Percentiles rank a stretch among this genome's conserved stretches.
phyloP scores from a whole-genome alignment of 2,888 invertebrate genomes.

The Xanthorhoe spadicearia region DNA sequence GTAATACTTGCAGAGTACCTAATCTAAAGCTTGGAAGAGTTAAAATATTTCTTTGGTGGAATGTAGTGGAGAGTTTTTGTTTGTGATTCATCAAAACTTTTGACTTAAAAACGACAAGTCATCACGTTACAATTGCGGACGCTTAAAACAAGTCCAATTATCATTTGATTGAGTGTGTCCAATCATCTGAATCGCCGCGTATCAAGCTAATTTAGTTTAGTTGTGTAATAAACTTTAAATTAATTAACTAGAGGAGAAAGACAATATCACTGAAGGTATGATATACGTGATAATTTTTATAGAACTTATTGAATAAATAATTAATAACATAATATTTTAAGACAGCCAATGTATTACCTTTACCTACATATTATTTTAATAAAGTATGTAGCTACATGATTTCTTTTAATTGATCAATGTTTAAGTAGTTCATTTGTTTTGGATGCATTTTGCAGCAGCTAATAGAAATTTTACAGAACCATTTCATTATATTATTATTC shows the following conservation, averaged over 20 bases:
- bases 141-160: conserved; percentile 38
- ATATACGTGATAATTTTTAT: background rate
- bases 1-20: background rate
- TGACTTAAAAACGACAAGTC: conserved; percentile 31
- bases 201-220: background rate
- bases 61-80: background rate
- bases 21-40: background rate
- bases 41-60: no score
- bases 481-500: no score
- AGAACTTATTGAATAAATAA: background rate
- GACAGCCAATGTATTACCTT: no score
- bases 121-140: conserved; percentile 40
- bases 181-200: conserved; percentile 28
- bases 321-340: no score
- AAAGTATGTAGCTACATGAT: no score
- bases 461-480: no score
- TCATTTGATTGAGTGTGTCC: conserved; percentile 30
- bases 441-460: no score
- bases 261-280: background rate
- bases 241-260: conserved; percentile 1
- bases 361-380: no score
- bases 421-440: no score
- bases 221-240: conserved; percentile 23
- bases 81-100: background rate
- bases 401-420: no score